Conservation (phyloP, 1,140 invertebrate species). For the Sarcophaga bullata region DNA sequence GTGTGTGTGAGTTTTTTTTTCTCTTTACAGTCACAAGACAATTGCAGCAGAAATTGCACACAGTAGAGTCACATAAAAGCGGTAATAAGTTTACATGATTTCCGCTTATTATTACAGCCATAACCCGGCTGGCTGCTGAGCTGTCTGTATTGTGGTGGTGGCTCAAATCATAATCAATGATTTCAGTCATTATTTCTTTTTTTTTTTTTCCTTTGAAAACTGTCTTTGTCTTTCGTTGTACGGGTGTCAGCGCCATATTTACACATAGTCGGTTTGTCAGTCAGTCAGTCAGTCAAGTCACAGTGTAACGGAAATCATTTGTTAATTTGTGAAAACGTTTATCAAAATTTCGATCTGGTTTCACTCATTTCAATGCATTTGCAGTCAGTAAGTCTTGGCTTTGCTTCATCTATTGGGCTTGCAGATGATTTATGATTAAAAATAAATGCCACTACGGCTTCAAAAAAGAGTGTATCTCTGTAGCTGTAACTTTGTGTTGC, state of each 20-base stretch:
- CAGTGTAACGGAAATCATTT: conserved; percentile 37
- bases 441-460: background rate
- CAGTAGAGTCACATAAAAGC: background rate
- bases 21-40: conserved; percentile 6
- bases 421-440: conserved; percentile 29
- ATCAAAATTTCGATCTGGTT: conserved; percentile 34
- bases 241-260: background rate
- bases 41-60: background rate
- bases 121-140: background rate
- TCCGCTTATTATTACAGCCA: conserved; percentile 30
- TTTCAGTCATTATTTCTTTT: conserved; percentile 22
- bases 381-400: background rate
- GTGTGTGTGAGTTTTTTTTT: too few relatives aligned
- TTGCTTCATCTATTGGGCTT: background rate
- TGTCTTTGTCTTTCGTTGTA: background rate
- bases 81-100: conserved; percentile 27
- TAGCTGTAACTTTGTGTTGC: background rate
- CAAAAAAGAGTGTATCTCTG: too few relatives aligned
- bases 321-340: conserved; percentile 41
- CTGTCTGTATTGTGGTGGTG: background rate
- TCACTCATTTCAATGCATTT: conserved; percentile 11
- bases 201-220: background rate
- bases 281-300: conserved; percentile 13
- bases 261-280: background rate
- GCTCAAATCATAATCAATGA: conserved; percentile 38